Conservation (phyloP, 2,113 vertebrate species). For the Stomatorhinus ivindoensis region DNA sequence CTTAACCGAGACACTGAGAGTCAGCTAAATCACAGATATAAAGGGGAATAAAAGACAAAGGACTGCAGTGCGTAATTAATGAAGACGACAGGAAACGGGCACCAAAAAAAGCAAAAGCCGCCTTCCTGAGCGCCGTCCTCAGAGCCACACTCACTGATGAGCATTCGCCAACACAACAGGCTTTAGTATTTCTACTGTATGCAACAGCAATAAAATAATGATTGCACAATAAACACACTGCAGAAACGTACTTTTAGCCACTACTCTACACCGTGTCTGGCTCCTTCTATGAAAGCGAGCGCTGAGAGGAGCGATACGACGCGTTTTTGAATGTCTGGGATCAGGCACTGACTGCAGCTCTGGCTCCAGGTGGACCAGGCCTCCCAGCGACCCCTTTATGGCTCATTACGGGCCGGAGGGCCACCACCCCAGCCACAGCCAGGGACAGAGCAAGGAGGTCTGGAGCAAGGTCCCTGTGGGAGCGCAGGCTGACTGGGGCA, state of each 20-base stretch:
- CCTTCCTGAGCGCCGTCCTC: not conserved
- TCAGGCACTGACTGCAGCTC: not conserved
- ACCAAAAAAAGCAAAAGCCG: not conserved
- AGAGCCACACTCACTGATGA: not conserved
- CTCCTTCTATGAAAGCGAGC: not conserved
- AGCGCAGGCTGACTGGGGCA: not conserved
- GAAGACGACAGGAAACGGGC: not conserved
- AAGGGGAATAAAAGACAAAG: not conserved
- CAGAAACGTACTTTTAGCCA: not conserved
- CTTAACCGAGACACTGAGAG: not conserved
- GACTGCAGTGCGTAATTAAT: not conserved
- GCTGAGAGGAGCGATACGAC: not conserved
- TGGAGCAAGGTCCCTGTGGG: conserved; percentile 30
- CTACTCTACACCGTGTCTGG: not conserved
- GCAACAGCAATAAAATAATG: not conserved
- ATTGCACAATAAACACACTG: not conserved
- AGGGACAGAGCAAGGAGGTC: not conserved
- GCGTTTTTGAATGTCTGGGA: not conserved
- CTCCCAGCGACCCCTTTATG: not conserved
- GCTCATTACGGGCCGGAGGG: not conserved
- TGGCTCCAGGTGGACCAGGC: not conserved
- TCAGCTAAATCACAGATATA: not conserved
- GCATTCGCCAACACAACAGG: not conserved
- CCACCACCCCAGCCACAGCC: conserved; percentile 27
- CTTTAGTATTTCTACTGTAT: not conserved